phyloP scores from a whole-genome alignment of 2,888 invertebrate species.

The Diploptera punctata region DNA sequence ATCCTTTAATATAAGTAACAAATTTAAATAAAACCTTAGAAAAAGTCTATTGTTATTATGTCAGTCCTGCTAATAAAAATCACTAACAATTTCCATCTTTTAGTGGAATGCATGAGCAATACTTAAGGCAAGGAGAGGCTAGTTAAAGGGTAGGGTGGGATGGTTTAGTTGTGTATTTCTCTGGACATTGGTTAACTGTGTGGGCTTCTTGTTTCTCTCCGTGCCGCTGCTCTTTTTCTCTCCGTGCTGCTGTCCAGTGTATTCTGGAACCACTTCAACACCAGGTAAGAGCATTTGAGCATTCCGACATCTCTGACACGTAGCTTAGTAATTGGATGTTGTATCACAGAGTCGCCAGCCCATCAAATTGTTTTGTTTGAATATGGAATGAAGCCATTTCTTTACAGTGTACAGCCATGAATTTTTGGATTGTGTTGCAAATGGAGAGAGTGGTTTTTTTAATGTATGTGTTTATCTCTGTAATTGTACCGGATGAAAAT shows the following conservation, averaged over 20 bases:
- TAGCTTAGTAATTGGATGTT: slow-evolving; percentile 11
- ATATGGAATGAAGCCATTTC: not conserved
- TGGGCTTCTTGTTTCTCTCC: slow-evolving; percentile 54
- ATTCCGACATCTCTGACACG: not conserved
- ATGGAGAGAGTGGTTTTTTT: slow-evolving; percentile 36
- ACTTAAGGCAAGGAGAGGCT: not conserved
- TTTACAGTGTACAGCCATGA: not conserved
- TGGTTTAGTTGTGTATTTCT: not conserved
- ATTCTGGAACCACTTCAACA: slow-evolving; percentile 99
- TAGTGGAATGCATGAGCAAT: slow-evolving; percentile 10
- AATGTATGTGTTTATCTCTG: slow-evolving; percentile 52
- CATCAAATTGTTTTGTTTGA: slow-evolving; percentile 6
- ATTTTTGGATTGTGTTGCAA: not conserved
- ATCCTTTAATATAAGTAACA: too few relatives aligned
- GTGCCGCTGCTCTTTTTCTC: slow-evolving; percentile 71
- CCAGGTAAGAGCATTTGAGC: slow-evolving; percentile 82
- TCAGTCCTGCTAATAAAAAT: not conserved
- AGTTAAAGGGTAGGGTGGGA: not conserved
- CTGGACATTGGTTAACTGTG: slow-evolving; percentile 35
- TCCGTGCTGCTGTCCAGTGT: slow-evolving; percentile 87
- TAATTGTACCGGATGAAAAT: slow-evolving; percentile 47
- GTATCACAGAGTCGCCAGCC: slow-evolving; percentile 8
- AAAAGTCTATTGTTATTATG: too few relatives aligned
- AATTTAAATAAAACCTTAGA: too few relatives aligned
- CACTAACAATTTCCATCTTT: not conserved